Conservation (phyloP, 2,797 vertebrate species). For the Chaunax sp. region DNA sequence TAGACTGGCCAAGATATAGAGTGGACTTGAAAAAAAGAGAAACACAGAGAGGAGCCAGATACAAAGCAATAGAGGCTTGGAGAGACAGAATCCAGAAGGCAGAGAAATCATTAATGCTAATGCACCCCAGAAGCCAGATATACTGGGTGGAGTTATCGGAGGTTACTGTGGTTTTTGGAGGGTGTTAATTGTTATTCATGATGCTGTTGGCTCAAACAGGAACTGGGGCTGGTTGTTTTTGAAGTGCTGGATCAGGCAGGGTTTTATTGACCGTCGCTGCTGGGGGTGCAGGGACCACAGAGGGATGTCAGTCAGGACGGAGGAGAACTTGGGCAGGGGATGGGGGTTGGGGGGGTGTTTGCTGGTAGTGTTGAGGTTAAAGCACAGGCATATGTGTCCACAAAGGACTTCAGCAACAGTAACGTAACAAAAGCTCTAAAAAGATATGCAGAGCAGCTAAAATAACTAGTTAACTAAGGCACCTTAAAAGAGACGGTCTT, state of each 20-base stretch:
- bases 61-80: slow-evolving; percentile 28
- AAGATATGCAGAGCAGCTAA: background rate
- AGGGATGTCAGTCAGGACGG: slow-evolving; percentile 52
- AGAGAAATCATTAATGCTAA: slow-evolving; percentile 82
- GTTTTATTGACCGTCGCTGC: slow-evolving; percentile 74
- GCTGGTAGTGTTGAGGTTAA: slow-evolving; percentile 35
- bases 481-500: background rate
- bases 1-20: slow-evolving; percentile 12
- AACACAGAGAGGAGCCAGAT: slow-evolving; percentile 15
- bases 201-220: slow-evolving; percentile 53
- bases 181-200: slow-evolving; percentile 82
- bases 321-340: slow-evolving; percentile 27
- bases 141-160: slow-evolving; percentile 58
- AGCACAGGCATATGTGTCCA: slow-evolving; percentile 32
- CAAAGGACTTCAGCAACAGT: slow-evolving; percentile 17
- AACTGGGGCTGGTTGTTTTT: slow-evolving; percentile 63
- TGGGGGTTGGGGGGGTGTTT: slow-evolving; percentile 3
- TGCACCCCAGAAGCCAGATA: slow-evolving; percentile 57
- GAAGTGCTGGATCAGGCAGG: slow-evolving; percentile 67
- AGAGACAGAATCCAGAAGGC: slow-evolving; percentile 29
- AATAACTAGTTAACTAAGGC: background rate
- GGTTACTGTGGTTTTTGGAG: slow-evolving; percentile 73
- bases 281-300: slow-evolving; percentile 61
- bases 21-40: slow-evolving; percentile 9
- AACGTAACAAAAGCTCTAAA: background rate